Percentiles rank a stretch among this genome's conserved stretches.
Evolutionary conservation across 2,888 invertebrate species (phyloP).

Genomic region (Lasioglossum malachurum): DNA sequence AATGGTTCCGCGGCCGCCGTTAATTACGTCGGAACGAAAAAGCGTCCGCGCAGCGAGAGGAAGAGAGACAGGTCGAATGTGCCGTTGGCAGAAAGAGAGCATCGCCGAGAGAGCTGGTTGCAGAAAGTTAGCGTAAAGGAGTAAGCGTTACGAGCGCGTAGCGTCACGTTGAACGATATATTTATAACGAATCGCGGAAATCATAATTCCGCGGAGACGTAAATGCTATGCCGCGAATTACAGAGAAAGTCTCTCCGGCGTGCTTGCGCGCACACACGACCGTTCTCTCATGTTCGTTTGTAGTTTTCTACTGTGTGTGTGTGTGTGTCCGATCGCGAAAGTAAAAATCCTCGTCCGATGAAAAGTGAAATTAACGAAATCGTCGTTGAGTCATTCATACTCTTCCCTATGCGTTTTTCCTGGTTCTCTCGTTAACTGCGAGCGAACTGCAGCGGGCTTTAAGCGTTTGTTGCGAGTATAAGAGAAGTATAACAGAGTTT

Average conservation of each 20-base stretch:
- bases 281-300: neutral
- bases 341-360: constrained; percentile 43
- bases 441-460: neutral
- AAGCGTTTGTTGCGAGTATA: too few relatives aligned
- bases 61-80: constrained; percentile 48
- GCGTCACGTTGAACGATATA: constrained; percentile 50
- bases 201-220: constrained; percentile 62
- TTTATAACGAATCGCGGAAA: constrained; percentile 67
- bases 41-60: neutral
- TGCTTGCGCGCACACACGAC: constrained; percentile 4
- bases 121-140: constrained; percentile 53
- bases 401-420: neutral
- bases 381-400: constrained; percentile 24
- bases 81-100: constrained; percentile 59
- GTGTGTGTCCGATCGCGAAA: constrained; percentile 16
- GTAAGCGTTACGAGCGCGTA: constrained; percentile 41
- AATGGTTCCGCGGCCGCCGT: constrained; percentile 33
- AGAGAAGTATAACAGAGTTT: too few relatives aligned
- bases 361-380: constrained; percentile 55
- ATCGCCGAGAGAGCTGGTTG: constrained; percentile 26
- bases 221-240: constrained; percentile 45
- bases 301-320: neutral
- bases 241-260: constrained; percentile 61
- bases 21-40: constrained; percentile 49
- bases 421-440: neutral